These are phyloP conservation scores for Ceramica pisi DNA, from an alignment of 2,888 invertebrate species.

Conservation along the genomic window DNA sequence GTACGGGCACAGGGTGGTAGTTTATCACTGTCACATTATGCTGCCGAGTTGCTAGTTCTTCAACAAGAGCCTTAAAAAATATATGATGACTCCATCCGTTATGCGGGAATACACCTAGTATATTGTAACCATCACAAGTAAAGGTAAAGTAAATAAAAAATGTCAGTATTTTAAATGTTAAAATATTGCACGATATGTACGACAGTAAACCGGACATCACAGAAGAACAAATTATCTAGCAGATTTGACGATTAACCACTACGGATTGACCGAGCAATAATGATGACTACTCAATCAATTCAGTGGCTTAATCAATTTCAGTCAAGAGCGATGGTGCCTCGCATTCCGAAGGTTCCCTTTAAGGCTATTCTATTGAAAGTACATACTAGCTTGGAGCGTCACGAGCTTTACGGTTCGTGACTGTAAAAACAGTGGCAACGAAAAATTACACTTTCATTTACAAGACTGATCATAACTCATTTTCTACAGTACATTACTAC, in stretches of 20 bases:
- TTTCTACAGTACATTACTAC: too few species aligned
- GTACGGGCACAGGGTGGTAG: slow-evolving; percentile 74
- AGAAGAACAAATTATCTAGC: slow-evolving; percentile 6
- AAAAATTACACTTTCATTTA: too few species aligned
- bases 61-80: slow-evolving; percentile 53
- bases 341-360: neutral
- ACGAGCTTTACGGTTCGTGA: too few species aligned
- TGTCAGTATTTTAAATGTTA: neutral
- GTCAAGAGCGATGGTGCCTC: slow-evolving; percentile 11
- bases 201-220: slow-evolving; percentile 1
- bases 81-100: slow-evolving; percentile 75
- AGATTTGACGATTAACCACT: neutral
- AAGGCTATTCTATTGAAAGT: neutral
- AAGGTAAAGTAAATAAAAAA: slow-evolving; percentile 18
- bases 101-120: slow-evolving; percentile 72
- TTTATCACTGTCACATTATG: slow-evolving; percentile 79
- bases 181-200: neutral
- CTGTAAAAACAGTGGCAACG: too few species aligned
- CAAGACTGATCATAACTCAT: too few species aligned
- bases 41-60: slow-evolving; percentile 72
- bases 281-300: slow-evolving; percentile 4
- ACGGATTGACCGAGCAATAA: slow-evolving; percentile 1
- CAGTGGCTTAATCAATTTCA: neutral
- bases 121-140: slow-evolving; percentile 62
- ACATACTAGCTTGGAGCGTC: too few species aligned